Conservation (phyloP, 2,797 vertebrate species). For the Craterocephalus amniculus region DNA sequence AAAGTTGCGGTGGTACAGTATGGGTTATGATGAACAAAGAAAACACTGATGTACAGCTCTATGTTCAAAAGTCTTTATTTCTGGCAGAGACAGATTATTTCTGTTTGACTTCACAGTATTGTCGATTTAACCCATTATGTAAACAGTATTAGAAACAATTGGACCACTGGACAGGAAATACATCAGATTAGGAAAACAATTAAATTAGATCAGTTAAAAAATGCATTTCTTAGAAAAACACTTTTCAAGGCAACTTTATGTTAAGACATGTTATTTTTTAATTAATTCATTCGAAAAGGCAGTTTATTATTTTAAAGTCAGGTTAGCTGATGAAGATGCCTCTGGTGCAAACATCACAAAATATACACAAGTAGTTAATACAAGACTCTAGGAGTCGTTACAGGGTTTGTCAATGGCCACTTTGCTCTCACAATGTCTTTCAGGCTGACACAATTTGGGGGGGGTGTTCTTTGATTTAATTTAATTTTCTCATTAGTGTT, state of each 20-base stretch:
- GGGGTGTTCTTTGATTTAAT: not conserved
- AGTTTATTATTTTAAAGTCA: not conserved
- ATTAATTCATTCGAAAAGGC: not conserved
- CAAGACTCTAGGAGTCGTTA: not conserved
- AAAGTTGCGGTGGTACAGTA: no score
- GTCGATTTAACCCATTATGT: not conserved
- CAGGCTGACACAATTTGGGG: not conserved
- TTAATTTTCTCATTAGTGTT: constrained; percentile 4
- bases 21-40: not conserved
- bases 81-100: not conserved
- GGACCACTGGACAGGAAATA: constrained; percentile 3
- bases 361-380: constrained; percentile 15
- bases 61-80: constrained; percentile 46
- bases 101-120: constrained; percentile 11
- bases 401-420: not conserved
- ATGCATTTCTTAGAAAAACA: not conserved
- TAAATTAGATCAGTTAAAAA: not conserved
- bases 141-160: constrained; percentile 4
- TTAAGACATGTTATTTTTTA: not conserved
- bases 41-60: not conserved
- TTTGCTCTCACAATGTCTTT: not conserved
- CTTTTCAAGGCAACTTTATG: not conserved
- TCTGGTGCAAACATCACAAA: constrained; percentile 27
- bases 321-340: not conserved
- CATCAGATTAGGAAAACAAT: not conserved